A percentile compares a stretch with the other conserved stretches of the same genome.
These are phyloP conservation scores for Lacerta agilis DNA, from an alignment of 2,797 vertebrate species.

Conservation along the genomic window DNA sequence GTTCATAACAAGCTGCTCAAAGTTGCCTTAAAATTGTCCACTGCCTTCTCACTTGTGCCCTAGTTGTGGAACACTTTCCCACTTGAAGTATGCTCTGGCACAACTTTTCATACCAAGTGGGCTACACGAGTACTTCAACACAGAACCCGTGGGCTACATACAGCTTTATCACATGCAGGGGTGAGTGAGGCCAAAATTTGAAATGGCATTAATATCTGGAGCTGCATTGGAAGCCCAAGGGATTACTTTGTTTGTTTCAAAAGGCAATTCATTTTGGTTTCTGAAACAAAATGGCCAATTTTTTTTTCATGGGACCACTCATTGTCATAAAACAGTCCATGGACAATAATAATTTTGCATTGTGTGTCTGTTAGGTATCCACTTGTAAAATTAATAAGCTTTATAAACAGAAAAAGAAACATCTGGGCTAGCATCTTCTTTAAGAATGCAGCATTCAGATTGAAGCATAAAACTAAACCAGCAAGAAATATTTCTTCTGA, in stretches of 20 bases:
- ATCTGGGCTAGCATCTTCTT: not conserved
- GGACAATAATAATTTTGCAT: not conserved
- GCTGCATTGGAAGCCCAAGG: not conserved
- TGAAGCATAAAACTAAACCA: not conserved
- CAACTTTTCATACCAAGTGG: too few relatives aligned
- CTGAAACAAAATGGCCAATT: not conserved
- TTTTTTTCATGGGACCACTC: not conserved
- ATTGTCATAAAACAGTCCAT: not conserved
- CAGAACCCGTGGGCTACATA: too few relatives aligned
- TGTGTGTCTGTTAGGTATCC: not conserved
- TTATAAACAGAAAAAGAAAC: not conserved
- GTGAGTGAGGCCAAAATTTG: too few relatives aligned
- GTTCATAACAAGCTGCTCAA: conserved; percentile 2
- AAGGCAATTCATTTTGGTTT: not conserved
- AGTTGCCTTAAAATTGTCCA: too few relatives aligned
- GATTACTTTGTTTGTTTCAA: not conserved
- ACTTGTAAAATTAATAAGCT: not conserved
- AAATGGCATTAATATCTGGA: not conserved
- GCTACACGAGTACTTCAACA: too few relatives aligned
- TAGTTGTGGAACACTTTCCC: too few relatives aligned
- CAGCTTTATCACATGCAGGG: too few relatives aligned
- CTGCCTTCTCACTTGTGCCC: too few relatives aligned
- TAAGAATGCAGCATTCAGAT: not conserved
- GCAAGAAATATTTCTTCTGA: conserved; percentile 19
- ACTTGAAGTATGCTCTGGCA: too few relatives aligned